phyloP scores from a whole-genome alignment of 1,140 invertebrate species.

The Diorhabda sublineata region DNA sequence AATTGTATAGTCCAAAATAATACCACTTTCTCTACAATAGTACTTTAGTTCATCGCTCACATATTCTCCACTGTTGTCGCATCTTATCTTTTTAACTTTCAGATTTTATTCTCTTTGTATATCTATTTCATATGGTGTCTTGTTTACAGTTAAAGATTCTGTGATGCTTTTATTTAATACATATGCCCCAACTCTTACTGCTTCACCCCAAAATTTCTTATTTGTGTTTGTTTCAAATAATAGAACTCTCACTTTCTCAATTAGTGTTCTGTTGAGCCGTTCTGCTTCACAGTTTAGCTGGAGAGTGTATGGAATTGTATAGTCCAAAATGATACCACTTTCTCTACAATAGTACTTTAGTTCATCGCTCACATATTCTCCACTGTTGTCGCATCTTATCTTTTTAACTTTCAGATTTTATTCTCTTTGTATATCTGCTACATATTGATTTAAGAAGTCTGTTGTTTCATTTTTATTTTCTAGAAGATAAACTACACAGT shows the following conservation, averaged over 20 bases:
- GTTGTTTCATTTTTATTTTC: too few species aligned
- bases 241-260: constrained; percentile 35
- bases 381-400: constrained; percentile 38
- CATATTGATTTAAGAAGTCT: constrained; percentile 28
- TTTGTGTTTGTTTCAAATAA: constrained; percentile 15
- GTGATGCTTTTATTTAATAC: constrained; percentile 31
- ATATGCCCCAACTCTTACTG: constrained; percentile 1
- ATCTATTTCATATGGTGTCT: constrained; percentile 37
- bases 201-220: not conserved
- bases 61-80: constrained; percentile 40
- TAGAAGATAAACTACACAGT: too few species aligned
- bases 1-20: constrained; percentile 32
- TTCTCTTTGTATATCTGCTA: constrained; percentile 20
- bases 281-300: constrained; percentile 36
- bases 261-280: constrained; percentile 28
- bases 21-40: constrained; percentile 35
- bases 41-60: constrained; percentile 28
- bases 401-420: constrained; percentile 28
- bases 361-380: constrained; percentile 32
- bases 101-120: constrained; percentile 25
- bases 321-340: constrained; percentile 32
- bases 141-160: constrained; percentile 11
- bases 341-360: constrained; percentile 34
- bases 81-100: constrained; percentile 32
- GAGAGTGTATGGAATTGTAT: constrained; percentile 41